Evolutionary conservation across 1,140 invertebrate genomes (phyloP).

Genomic region (Brachionus rubens): DNA sequence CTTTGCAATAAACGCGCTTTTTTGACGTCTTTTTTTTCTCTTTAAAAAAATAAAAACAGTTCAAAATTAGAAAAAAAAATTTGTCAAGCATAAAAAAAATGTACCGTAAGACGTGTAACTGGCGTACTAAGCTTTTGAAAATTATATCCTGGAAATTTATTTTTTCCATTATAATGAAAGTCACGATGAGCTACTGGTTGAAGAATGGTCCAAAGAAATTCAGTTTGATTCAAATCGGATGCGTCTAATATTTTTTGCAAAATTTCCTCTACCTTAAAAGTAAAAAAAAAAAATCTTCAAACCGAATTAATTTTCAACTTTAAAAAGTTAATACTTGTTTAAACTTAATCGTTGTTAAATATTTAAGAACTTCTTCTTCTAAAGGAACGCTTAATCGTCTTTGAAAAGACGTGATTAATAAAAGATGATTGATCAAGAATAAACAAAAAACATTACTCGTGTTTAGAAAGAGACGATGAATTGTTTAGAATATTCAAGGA

Average conservation of each 20-base stretch:
- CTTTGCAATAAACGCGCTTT: conserved; percentile 1
- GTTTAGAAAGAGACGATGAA: too few species aligned
- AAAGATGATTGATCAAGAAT: too few species aligned
- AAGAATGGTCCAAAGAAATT: conserved; percentile 55
- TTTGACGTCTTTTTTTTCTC: conserved; percentile 4
- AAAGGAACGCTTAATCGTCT: too few species aligned
- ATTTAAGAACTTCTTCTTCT: too few species aligned
- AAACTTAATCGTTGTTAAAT: too few species aligned
- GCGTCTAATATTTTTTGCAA: background rate
- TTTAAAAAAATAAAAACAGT: background rate
- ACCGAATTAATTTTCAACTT: background rate
- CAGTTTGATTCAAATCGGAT: conserved; percentile 50
- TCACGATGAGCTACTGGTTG: conserved; percentile 56
- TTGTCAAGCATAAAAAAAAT: background rate
- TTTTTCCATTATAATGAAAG: conserved; percentile 56
- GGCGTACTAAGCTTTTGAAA: conserved; percentile 57
- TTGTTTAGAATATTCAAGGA: too few species aligned
- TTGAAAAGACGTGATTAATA: too few species aligned
- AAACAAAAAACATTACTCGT: too few species aligned
- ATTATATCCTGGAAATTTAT: conserved; percentile 51
- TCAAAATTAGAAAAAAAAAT: background rate
- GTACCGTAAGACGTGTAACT: conserved; percentile 49
- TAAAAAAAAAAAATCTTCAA: background rate
- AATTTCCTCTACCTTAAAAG: background rate
- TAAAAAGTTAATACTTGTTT: background rate